Evolutionary conservation across 2,888 invertebrate genomes (phyloP), one percentile per base, ranked within the genome.

Genomic region (Halictus quadricinctus): DNA sequence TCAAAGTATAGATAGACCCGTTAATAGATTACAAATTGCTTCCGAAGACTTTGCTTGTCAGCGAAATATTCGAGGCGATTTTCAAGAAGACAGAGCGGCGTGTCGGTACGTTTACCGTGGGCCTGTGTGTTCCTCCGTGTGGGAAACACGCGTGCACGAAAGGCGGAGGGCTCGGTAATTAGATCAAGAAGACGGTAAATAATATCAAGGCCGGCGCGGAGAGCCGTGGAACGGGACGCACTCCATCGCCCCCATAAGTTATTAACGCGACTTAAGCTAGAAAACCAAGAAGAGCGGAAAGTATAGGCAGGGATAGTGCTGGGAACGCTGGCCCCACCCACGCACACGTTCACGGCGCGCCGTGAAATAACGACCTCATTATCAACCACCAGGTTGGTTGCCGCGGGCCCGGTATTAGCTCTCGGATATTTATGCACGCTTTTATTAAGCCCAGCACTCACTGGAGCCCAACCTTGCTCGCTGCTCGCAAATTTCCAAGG

Each of bases 331-430:
- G 50, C 64, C n/a, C 69, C 60, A 66, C 41, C 36, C 60, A 25
- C 78, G 77, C 85, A 84, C 80, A 54, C 60, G 25, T 43, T 54
- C 36, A 46, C 69, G 48, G 77, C 88, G 75, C 25, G 73, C 64
- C 78, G 85, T 83, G 81, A 91, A 92, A 90, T 93, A 93, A 93
- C 91, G 92, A 93, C 88, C 92, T 93, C 92, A 93, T 93, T 93
- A 93, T 91, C 91, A 91, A 90, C 91, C 87, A 89, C 87, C 91
- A 88, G 41, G 92, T 90, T 90, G 91, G 88, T 90, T 90, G 87
- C 89, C 82, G 80, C 79, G 75, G 78, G 76, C 1, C 75, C 74
- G 88, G 88, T 91, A 93, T 93, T 92, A 91, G 87, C 86, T 87
- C 86, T 84, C 76, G 90, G 89, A 90, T 93, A 93, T 93, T 93